These are phyloP conservation scores for Montipora efflorescens DNA, from an alignment of 64 coral and sea anemone genomes.

Conservation along the genomic window DNA sequence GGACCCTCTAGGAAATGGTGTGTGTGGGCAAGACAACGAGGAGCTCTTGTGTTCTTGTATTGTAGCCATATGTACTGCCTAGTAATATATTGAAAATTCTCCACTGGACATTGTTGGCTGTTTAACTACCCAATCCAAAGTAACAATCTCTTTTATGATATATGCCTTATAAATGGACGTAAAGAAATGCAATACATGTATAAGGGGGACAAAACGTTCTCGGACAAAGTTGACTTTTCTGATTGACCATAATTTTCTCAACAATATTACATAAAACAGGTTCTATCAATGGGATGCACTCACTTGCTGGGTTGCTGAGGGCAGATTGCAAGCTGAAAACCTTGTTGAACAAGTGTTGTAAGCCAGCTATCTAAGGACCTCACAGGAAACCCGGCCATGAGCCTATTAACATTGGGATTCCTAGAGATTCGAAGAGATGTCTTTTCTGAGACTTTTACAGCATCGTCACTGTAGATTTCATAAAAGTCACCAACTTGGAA, in stretches of 20 bases:
- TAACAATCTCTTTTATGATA: too few relatives aligned
- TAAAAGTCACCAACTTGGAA: conserved; percentile 96
- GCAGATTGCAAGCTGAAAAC: conserved; percentile 92
- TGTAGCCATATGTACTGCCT: too few relatives aligned
- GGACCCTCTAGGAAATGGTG: too few relatives aligned
- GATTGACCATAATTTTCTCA: background rate
- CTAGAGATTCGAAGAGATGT: conserved; percentile 79
- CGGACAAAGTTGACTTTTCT: too few relatives aligned
- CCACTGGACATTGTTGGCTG: too few relatives aligned
- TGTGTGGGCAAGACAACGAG: too few relatives aligned
- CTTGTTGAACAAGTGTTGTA: conserved; percentile 87
- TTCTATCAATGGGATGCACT: background rate
- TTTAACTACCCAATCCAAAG: too few relatives aligned
- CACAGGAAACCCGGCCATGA: conserved; percentile 95
- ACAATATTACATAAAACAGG: background rate
- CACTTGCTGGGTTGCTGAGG: conserved; percentile 86
- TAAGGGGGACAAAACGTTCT: too few relatives aligned
- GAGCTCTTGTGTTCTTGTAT: too few relatives aligned
- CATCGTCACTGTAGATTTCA: conserved; percentile 94
- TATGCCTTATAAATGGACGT: too few relatives aligned
- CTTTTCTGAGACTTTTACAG: conserved; percentile 86
- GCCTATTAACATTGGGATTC: conserved; percentile 82
- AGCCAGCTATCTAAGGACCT: conserved; percentile 90
- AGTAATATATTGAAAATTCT: too few relatives aligned
- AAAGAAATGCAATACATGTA: too few relatives aligned